Evolutionary conservation across 2,888 invertebrate genomes (phyloP).

Genomic region (Rugalucina vietnamica): DNA sequence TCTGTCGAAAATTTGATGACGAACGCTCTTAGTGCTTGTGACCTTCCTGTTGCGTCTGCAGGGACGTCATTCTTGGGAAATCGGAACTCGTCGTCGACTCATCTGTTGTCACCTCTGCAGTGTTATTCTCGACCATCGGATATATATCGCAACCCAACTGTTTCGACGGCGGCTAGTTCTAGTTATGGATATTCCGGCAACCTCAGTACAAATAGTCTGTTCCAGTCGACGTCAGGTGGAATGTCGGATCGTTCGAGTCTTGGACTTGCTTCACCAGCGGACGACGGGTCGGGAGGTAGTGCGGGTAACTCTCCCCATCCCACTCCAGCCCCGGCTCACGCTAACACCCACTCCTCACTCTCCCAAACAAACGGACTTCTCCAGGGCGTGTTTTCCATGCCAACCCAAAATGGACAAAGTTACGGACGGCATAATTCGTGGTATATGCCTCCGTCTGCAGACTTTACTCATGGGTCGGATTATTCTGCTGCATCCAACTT

Average conservation of each 20-base stretch:
- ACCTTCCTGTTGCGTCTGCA: constrained; percentile 57
- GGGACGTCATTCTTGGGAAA: constrained; percentile 56
- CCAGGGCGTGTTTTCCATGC: constrained; percentile 74
- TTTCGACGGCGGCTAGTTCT: constrained; percentile 61
- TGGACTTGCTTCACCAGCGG: constrained; percentile 43
- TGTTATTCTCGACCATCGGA: constrained; percentile 70
- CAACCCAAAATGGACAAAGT: constrained; percentile 64
- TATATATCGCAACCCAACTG: constrained; percentile 71
- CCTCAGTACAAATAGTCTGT: constrained; percentile 67
- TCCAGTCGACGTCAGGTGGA: constrained; percentile 41
- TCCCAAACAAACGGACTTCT: constrained; percentile 74
- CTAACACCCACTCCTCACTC: constrained; percentile 56
- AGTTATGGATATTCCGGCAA: constrained; percentile 69
- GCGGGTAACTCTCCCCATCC: constrained; percentile 69
- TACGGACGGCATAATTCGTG: constrained; percentile 75
- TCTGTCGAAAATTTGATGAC: constrained; percentile 82
- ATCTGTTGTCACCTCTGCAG: constrained; percentile 75
- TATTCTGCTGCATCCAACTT: constrained; percentile 67
- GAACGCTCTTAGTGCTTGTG: constrained; percentile 64
- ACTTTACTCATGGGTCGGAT: constrained; percentile 70
- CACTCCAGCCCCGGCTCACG: constrained; percentile 66
- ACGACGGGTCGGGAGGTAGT: constrained; percentile 58
- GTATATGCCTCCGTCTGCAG: constrained; percentile 74
- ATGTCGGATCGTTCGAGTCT: constrained; percentile 15
- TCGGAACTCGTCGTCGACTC: constrained; percentile 66